Base-by-base conservation (phyloP, 2,113 vertebrate genomes). In the Cepphus grylle region DNA sequence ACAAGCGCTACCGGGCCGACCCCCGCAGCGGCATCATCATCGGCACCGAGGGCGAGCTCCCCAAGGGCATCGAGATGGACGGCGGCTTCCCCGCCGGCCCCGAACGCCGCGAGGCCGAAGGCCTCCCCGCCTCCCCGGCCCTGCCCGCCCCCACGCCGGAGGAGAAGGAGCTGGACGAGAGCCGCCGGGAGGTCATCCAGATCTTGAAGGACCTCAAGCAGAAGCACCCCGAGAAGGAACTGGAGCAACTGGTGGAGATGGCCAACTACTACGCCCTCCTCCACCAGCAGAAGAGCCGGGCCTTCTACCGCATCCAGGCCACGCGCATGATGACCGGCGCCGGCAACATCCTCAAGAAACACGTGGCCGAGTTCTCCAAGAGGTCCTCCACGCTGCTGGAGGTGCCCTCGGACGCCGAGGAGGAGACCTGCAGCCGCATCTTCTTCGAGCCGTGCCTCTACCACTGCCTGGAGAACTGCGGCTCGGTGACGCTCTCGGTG, bases 401-500 rank as follows among this genome's bases (percentile, higher is more conserved):
- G 1, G 97, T 89, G 2, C 42, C 90, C 0, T 97, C 98, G 3
- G 98, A 98, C 0, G 96, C 97, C 0, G 98, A 98, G 52, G 98
- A 97, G 9, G 98, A 97, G 5, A 43, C 90, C 1, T 99, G 98
- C 98, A 99, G 99, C 97, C 98, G 95, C 23, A 99, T 99, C 97
- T 98, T 98, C 49, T 99, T 99, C 40, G 98, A 99, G 88, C 99
- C 98, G 0, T 96, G 98, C 73, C 98, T 99, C 22, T 99, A 98
- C 94, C 99, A 99, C 97, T 99, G 99, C 98, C 98, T 99, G 98
- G 99, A 99, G 98, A 99, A 99, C 98, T 99, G 99, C 1, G 99
- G 99, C 47, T 94, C 98, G 0, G 98, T 99, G 83, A 98, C 96
- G 3, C 98, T 99, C 71, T 97, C 98, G 0, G 99, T 99, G 30